Conservation (phyloP, 2,113 vertebrate genomes). For the Guaruba guarouba region DNA sequence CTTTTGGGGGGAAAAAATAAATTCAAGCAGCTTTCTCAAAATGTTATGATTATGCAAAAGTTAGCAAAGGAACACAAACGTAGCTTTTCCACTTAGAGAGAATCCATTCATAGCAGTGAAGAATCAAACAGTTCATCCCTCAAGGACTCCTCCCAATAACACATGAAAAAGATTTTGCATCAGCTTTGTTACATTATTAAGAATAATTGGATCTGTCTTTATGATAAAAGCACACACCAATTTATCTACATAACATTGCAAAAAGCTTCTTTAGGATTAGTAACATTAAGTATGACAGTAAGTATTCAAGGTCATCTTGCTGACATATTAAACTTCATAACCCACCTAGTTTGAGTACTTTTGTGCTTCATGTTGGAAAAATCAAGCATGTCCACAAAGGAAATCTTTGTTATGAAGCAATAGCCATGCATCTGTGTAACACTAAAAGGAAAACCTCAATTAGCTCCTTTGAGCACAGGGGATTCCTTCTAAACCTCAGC, state of each 20-base stretch:
- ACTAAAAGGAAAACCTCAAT: not conserved
- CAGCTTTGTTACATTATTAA: not conserved
- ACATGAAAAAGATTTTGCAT: not conserved
- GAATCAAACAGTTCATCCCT: not conserved
- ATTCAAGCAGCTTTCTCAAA: not conserved
- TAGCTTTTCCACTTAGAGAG: not conserved
- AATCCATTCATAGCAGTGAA: not conserved
- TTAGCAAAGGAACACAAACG: not conserved
- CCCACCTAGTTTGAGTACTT: not conserved
- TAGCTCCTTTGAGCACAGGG: not conserved
- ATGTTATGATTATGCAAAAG: not conserved
- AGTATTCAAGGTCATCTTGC: not conserved
- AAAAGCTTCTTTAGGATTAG: not conserved
- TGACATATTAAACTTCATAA: not conserved
- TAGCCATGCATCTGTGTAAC: not conserved
- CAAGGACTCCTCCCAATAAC: not conserved
- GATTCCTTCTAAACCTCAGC: not conserved
- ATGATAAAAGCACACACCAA: not conserved
- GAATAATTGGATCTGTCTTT: not conserved
- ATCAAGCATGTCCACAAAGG: not conserved
- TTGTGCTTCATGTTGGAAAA: not conserved
- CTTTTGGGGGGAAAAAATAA: not conserved
- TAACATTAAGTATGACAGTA: not conserved
- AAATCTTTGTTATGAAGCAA: not conserved
- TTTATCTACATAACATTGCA: not conserved